A percentile compares a stretch with the other conserved stretches of the same genome.
Conservation (phyloP, 2,113 vertebrate genomes). For the Lepisosteus oculatus region DNA sequence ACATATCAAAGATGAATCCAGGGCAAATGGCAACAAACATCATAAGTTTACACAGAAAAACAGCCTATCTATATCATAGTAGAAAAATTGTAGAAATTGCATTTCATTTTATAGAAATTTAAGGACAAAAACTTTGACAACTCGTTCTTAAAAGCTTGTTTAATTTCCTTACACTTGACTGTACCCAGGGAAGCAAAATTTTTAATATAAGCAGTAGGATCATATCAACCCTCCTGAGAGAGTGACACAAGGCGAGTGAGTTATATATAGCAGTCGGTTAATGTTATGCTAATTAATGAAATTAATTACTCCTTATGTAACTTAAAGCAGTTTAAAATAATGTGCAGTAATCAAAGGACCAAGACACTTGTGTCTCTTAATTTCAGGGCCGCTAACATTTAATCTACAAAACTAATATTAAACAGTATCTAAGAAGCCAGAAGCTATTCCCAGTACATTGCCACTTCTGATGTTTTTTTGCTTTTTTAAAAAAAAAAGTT, state of each 20-base stretch:
- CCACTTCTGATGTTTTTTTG: slow-evolving; percentile 18
- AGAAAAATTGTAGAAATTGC: too few species aligned
- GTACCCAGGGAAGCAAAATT: slow-evolving; percentile 6
- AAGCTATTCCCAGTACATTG: slow-evolving; percentile 29
- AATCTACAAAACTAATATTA: slow-evolving; percentile 36
- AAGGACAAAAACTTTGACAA: neutral
- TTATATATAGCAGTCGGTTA: slow-evolving; percentile 48
- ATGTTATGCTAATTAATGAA: slow-evolving; percentile 57
- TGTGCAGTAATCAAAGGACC: slow-evolving; percentile 49
- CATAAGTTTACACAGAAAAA: too few species aligned
- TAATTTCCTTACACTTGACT: slow-evolving; percentile 1
- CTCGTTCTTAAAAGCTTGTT: neutral
- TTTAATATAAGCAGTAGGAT: slow-evolving; percentile 39
- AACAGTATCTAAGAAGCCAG: slow-evolving; percentile 28
- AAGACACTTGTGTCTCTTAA: slow-evolving; percentile 41
- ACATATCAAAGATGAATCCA: too few species aligned
- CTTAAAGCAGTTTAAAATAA: slow-evolving; percentile 48
- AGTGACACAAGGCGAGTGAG: slow-evolving; percentile 34
- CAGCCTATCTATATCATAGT: too few species aligned
- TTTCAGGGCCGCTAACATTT: slow-evolving; percentile 47
- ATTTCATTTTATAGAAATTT: too few species aligned
- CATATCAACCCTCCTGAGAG: slow-evolving; percentile 38
- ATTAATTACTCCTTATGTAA: slow-evolving; percentile 52
- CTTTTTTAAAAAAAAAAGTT: slow-evolving; percentile 25
- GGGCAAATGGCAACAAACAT: too few species aligned